Percentiles rank a stretch among this genome's conserved stretches.
Conservation (phyloP, 37 sponge, comb jelly and placozoan species). For the Eunapius fragilis region DNA sequence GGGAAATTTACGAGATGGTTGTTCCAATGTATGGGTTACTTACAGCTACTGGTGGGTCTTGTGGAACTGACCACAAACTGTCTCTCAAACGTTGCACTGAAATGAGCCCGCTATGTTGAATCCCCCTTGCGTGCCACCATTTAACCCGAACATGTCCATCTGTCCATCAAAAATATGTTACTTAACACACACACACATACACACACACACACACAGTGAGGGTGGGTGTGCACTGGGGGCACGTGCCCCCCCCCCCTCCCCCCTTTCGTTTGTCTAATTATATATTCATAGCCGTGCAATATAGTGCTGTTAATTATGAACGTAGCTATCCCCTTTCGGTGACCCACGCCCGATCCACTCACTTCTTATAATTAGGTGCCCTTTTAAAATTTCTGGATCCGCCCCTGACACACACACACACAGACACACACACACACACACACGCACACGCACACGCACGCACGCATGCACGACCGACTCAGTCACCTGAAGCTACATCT, state of each 20-base stretch:
- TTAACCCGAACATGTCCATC: neutral
- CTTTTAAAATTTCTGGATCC: too few relatives aligned
- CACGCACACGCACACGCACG: slow-evolving; percentile 19
- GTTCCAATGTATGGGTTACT: neutral
- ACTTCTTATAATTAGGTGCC: too few relatives aligned
- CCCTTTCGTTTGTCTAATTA: too few relatives aligned
- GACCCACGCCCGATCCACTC: too few relatives aligned
- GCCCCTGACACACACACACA: neutral
- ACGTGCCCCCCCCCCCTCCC: too few relatives aligned
- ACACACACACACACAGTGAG: neutral
- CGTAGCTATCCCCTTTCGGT: too few relatives aligned
- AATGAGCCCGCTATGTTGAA: neutral
- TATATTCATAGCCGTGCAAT: too few relatives aligned
- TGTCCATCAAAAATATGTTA: neutral
- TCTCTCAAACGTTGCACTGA: neutral
- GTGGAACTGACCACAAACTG: neutral
- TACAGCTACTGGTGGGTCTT: neutral
- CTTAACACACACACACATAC: neutral
- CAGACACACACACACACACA: slow-evolving; percentile 28
- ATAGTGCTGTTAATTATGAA: too few relatives aligned
- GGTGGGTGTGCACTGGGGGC: too few relatives aligned
- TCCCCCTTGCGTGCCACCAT: neutral
- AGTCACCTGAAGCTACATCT: neutral
- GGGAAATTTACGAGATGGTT: neutral
- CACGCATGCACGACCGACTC: neutral